Evolutionary conservation across 2,888 invertebrate species (phyloP).

Genomic region (Cataglyphis albicans): DNA sequence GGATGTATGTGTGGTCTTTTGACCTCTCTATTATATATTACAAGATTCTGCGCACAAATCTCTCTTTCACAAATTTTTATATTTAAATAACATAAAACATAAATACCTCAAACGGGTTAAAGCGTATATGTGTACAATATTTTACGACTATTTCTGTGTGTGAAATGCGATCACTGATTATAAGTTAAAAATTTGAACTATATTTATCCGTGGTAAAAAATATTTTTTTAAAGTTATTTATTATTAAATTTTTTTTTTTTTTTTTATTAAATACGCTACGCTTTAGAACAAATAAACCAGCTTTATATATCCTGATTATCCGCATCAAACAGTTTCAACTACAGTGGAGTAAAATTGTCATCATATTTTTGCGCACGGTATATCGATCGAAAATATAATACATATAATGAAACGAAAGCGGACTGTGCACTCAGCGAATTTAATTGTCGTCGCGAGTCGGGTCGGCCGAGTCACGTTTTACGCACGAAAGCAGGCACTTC

Average conservation of each 20-base stretch:
- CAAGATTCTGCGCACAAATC: slow-evolving; percentile 5
- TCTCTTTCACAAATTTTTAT: slow-evolving; percentile 29
- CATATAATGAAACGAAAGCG: slow-evolving; percentile 42
- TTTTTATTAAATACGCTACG: slow-evolving; percentile 9
- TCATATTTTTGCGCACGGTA: slow-evolving; percentile 16
- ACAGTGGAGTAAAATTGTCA: not conserved
- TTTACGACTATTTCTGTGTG: slow-evolving; percentile 19
- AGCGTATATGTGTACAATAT: not conserved
- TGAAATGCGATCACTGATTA: slow-evolving; percentile 23
- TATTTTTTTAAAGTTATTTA: not conserved
- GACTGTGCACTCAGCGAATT: slow-evolving; percentile 36
- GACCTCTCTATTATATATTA: not conserved
- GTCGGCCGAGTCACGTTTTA: slow-evolving; percentile 42
- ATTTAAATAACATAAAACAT: slow-evolving; percentile 34
- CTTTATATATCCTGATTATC: not conserved
- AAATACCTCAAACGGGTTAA: slow-evolving; percentile 24
- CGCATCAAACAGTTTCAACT: slow-evolving; percentile 6
- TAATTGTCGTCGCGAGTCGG: slow-evolving; percentile 29
- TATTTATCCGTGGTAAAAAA: slow-evolving; percentile 16
- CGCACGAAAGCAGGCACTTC: slow-evolving; percentile 47
- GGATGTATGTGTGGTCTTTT: too few relatives aligned
- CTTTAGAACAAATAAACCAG: slow-evolving; percentile 32
- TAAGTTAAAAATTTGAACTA: slow-evolving; percentile 34
- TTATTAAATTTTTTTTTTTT: too few relatives aligned
- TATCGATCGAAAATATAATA: slow-evolving; percentile 17